phyloP scores from a whole-genome alignment of 2,888 invertebrate genomes.

The Tetranychus piercei region DNA sequence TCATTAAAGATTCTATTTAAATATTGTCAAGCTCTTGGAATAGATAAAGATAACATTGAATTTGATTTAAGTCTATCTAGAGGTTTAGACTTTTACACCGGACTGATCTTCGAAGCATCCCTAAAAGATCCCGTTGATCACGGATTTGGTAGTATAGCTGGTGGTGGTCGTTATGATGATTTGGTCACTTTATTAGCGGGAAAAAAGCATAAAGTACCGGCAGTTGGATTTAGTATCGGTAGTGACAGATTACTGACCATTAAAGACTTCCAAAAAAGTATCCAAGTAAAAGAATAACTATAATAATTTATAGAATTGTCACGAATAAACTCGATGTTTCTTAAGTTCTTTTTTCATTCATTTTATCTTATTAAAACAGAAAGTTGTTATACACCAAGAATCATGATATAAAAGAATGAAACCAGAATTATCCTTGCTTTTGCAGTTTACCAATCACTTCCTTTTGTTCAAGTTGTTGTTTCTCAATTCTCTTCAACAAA shows the following conservation, averaged over 20 bases:
- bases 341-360: background rate
- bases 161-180: slow-evolving; percentile 91
- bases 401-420: background rate
- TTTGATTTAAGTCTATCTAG: slow-evolving; percentile 93
- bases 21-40: slow-evolving; percentile 64
- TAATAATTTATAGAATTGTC: background rate
- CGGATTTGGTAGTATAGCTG: slow-evolving; percentile 82
- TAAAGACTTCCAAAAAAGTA: slow-evolving; percentile 22
- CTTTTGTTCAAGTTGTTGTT: slow-evolving; percentile 52
- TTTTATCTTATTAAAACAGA: background rate
- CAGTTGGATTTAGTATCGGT: slow-evolving; percentile 92
- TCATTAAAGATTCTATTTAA: slow-evolving; percentile 62
- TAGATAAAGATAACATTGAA: slow-evolving; percentile 54
- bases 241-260: slow-evolving; percentile 93
- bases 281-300: background rate
- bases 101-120: slow-evolving; percentile 92
- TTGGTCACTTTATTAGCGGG: slow-evolving; percentile 90
- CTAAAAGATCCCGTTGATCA: slow-evolving; percentile 39
- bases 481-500: slow-evolving; percentile 44
- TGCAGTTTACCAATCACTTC: slow-evolving; percentile 47
- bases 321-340: background rate
- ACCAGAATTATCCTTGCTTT: background rate
- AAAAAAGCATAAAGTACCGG: slow-evolving; percentile 53
- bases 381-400: slow-evolving; percentile 11
- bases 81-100: slow-evolving; percentile 97